Percentiles rank a stretch among this genome's conserved stretches.
These are phyloP conservation scores for Ceratina australensis DNA, from an alignment of 1,140 invertebrate species.

Conservation along the genomic window DNA sequence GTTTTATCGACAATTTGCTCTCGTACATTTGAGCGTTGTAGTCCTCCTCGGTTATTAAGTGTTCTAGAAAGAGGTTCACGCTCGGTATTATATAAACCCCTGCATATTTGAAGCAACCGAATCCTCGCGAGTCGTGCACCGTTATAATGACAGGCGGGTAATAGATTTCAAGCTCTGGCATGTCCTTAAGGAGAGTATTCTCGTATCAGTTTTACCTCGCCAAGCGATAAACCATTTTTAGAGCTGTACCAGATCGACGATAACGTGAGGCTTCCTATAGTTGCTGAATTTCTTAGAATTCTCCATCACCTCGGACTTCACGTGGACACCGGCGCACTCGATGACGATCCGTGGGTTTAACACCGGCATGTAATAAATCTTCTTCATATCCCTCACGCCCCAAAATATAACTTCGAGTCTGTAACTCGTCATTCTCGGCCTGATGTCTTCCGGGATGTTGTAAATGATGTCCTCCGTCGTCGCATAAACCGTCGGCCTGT, in stretches of 20 bases:
- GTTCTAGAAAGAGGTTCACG: constrained; percentile 68
- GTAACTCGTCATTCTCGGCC: constrained; percentile 73
- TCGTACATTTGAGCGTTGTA: constrained; percentile 68
- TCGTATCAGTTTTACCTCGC: too few relatives aligned
- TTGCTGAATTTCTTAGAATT: constrained; percentile 78
- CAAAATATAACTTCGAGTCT: constrained; percentile 83
- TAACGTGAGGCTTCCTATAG: constrained; percentile 77
- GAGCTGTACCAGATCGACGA: constrained; percentile 75
- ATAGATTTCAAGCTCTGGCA: constrained; percentile 76
- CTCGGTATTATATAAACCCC: constrained; percentile 79
- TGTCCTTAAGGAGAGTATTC: constrained; percentile 69
- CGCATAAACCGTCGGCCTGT: constrained; percentile 58
- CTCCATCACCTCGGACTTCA: constrained; percentile 81
- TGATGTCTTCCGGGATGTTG: constrained; percentile 79
- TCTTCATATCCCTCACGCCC: constrained; percentile 82
- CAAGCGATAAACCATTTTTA: too few relatives aligned
- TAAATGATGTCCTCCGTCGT: constrained; percentile 69
- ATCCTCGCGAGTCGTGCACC: constrained; percentile 82
- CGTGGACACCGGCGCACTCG: constrained; percentile 78
- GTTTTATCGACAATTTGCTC: constrained; percentile 42
- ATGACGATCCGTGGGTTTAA: constrained; percentile 80
- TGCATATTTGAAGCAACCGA: constrained; percentile 80
- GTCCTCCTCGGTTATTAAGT: constrained; percentile 72
- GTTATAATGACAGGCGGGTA: constrained; percentile 80
- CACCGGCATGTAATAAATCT: constrained; percentile 75